Evolutionary conservation across 2,888 invertebrate genomes (phyloP).

Genomic region (Nomada hirtipes): DNA sequence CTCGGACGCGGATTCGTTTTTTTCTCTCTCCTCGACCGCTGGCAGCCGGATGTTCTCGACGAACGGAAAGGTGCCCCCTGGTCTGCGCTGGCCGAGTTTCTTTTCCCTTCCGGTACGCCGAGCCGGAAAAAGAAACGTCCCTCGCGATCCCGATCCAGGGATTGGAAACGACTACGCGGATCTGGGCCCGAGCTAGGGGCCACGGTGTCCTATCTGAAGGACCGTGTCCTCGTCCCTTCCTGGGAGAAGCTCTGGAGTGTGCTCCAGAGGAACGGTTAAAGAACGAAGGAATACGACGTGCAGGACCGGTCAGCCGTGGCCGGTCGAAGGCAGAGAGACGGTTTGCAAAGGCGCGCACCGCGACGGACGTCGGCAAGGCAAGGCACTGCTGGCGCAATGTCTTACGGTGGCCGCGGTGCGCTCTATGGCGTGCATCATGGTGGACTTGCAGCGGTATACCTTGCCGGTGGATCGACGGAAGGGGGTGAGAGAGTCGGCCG

Average conservation of each 20-base stretch:
- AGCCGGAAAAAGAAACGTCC: constrained; percentile 5
- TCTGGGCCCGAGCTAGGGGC: no score
- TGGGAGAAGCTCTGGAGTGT: no score
- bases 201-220: no score
- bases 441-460: constrained; percentile 70
- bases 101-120: constrained; percentile 13
- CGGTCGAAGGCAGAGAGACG: neutral
- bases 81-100: constrained; percentile 2
- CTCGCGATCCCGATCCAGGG: no score
- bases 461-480: constrained; percentile 55
- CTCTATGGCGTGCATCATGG: constrained; percentile 76
- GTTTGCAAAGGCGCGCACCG: constrained; percentile 26
- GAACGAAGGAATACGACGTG: neutral
- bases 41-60: constrained; percentile 36
- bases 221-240: no score
- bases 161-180: neutral
- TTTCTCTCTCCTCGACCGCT: neutral
- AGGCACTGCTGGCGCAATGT: constrained; percentile 67
- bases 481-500: constrained; percentile 48
- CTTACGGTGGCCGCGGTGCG: constrained; percentile 70
- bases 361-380: constrained; percentile 65
- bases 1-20: constrained; percentile 22
- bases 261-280: neutral
- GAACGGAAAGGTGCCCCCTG: neutral
- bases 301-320: neutral